Evolutionary conservation across 2,888 invertebrate species (phyloP), one percentile per base, ranked within the genome.

Genomic region (Eilema depressum): DNA sequence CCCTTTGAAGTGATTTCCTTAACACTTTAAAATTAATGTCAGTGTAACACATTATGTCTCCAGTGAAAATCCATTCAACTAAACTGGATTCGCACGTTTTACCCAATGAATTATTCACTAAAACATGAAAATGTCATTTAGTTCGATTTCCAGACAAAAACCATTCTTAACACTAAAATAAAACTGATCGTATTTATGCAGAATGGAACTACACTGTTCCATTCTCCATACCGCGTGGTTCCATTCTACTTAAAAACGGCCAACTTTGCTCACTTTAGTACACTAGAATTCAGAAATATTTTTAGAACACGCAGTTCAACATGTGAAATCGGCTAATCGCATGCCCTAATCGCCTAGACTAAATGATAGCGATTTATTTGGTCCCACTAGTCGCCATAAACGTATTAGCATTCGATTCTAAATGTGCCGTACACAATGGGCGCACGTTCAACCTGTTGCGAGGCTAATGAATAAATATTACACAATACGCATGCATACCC

Each of bases 371-470:
- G 56, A 47, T 66, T 63, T 57, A 41, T 67, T 57, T 69, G 25
- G 30, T 37, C 14, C 41, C 66, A 25, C 60, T 62, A 63, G 69
- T 68, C 71, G 63, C 28, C 70, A 28, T 73, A 69, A 72, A 71
- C 53, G 64, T 41, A 28, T 41, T 65, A 59, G 28, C 67, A 68
- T 70, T 69, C n/a, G 57, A 28, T 63, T 66, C 23, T 56, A 65
- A 69, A 74, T 70, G 74, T 73, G 65, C 69, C 12, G 37, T 41
- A 25, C 64, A 78, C 71, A 79, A 81, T 75, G 68, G 65, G 60
- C 59, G 33, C 71, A 68, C 64, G 70, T 77, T 75, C 69, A 74
- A 83, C 81, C 74, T 83, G 79, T 86, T 81, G 83, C 72, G 76
- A 77, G 79, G 79, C 68, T 75, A 74, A 75, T 67, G 68, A 76